Conservation (phyloP, 2,113 vertebrate species). For the Seriola dumerili region DNA sequence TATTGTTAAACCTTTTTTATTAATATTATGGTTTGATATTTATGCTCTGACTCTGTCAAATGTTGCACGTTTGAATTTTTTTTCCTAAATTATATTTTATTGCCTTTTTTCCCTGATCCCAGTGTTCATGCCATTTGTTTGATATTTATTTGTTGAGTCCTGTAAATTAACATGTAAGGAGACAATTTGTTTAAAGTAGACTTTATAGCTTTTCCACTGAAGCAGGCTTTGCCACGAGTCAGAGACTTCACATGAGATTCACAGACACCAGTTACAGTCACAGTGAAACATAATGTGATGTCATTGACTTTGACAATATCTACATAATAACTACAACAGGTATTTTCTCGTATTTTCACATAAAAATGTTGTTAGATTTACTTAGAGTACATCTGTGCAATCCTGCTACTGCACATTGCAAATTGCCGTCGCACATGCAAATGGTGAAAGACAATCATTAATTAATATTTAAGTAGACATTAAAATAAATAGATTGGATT, state of each 20-base stretch:
- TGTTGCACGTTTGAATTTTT: conserved; percentile 68
- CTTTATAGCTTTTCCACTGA: conserved; percentile 53
- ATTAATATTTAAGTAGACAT: not conserved
- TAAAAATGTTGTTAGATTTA: not conserved
- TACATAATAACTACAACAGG: not conserved
- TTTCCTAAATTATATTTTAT: conserved; percentile 63
- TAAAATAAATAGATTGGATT: no score
- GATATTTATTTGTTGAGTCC: conserved; percentile 69
- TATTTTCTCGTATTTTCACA: not conserved
- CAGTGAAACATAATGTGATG: conserved; percentile 35
- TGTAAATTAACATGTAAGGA: conserved; percentile 50
- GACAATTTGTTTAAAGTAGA: conserved; percentile 34
- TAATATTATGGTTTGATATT: conserved; percentile 75
- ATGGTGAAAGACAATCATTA: not conserved
- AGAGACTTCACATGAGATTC: conserved; percentile 43
- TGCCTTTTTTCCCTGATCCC: conserved; percentile 54
- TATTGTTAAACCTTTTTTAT: conserved; percentile 59
- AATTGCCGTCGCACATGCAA: not conserved
- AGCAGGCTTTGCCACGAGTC: conserved; percentile 38
- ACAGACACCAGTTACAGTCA: conserved; percentile 52
- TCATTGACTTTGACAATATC: not conserved
- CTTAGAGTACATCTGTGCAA: not conserved
- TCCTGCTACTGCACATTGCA: not conserved
- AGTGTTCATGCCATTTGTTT: conserved; percentile 63
- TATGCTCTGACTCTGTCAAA: conserved; percentile 76